Evolutionary conservation across 2,888 invertebrate genomes (phyloP).

Genomic region (Drosophila aldrichi): DNA sequence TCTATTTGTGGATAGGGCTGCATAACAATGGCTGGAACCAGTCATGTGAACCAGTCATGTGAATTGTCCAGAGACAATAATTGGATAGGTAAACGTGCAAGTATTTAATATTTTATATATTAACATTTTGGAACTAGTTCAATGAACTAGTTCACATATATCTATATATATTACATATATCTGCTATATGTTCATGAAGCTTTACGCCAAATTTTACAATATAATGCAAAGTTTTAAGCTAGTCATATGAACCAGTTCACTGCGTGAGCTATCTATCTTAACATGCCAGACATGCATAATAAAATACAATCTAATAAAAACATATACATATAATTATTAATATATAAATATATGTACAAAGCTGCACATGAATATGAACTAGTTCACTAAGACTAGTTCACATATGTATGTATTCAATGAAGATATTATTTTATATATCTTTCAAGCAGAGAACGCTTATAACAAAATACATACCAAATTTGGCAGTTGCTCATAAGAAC

Average conservation of each 20-base stretch:
- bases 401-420: neutral
- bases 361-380: neutral
- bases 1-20: constrained; percentile 31
- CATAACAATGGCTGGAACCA: constrained; percentile 17
- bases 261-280: neutral
- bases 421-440: neutral
- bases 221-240: too few species aligned
- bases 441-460: neutral
- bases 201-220: too few species aligned
- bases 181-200: neutral
- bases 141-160: constrained; percentile 8
- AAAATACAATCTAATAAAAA: neutral
- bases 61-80: neutral
- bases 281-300: neutral
- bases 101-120: neutral
- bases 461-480: neutral
- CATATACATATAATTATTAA: too few species aligned
- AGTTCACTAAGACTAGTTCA: neutral
- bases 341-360: neutral
- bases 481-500: neutral
- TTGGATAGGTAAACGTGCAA: neutral
- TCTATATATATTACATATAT: too few species aligned
- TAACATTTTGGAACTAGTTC: constrained; percentile 1
- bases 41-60: constrained; percentile 11
- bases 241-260: constrained; percentile 1